Base-by-base conservation (phyloP, 2,888 invertebrate species). In the Lasioglossum malachurum region DNA sequence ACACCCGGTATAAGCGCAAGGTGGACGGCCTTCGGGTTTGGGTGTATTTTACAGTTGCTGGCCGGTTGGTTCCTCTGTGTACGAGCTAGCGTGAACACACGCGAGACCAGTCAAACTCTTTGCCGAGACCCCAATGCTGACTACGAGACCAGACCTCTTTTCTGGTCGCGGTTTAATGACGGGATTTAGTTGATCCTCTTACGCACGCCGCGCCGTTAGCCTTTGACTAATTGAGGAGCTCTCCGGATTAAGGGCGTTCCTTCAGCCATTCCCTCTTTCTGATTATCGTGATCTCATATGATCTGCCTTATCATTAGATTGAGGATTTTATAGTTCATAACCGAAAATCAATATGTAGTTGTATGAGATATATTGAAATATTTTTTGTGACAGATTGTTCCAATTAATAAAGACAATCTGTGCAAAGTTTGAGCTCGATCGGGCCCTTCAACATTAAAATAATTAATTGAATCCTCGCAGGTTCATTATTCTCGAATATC, bases 11-110 rank as follows among this genome's bases (percentile, higher is more conserved):
- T 89, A 89, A 71, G 67, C 73, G 87, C 89, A 92, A 92, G 92
- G 92, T 91, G 90, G 92, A 91, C 92, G 92, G 91, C 92, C 92
- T 92, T 92, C 92, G 87, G 75, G 88, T 91, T 92, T 89, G 87
- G 89, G 89, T 91, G 89, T 92, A 92, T 92, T 92, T 92, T 91
- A 92, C 91, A 89, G 80, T 80, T 81, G 83, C 41, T 74, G 53
- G 76, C 46, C 44, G 74, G 53, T n/a, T 76, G 74, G 53, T n/a
- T 72, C 73, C 57, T 67, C 72, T 35, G 71, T 75, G 75, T 64
- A 46, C 64, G 64, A 67, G 67, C 69, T 38, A 35, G 69, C 69
- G 4, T 69, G 71, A 7, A 53, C 31, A 16, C 41, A 60, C 71
- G 82, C 41, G 85, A 76, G 49, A 67, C 76, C 41, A 77, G 82